Evolutionary conservation across 2,888 invertebrate species (phyloP), one percentile per base, ranked within the genome.

Genomic region (Bembecia ichneumoniformis): DNA sequence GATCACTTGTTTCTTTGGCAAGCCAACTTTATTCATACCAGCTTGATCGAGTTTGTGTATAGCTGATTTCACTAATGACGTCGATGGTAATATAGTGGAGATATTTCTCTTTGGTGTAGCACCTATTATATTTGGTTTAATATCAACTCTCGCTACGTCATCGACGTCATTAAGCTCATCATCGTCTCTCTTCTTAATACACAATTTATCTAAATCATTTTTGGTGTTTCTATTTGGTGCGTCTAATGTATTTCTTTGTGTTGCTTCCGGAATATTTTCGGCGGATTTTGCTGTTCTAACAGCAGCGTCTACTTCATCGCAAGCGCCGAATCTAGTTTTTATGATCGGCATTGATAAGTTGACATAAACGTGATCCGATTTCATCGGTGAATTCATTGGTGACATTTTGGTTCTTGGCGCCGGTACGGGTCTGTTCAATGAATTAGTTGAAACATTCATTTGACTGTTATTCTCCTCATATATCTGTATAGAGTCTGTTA

Each of bases 401-500:
- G 81, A 77, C 51, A 82, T 56, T 59, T 84, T 87, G 2, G 77
- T 87, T 60, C 91, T 78, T 0, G 91, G 91, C 1, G 91, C 90
- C 16, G 91, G 91, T 47, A 90, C 72, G 11, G 89, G 89, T 55
- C 84, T 84, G 54, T 90, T 89, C 47, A 89, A 71, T 20, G 89
- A 89, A 52, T 77, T 80, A 13, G 81, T 88, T 1, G 83, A 82
- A 47, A 59, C 54, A 56, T 72, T 75, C 2, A 77, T 59, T 13
- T 62, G 56, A 49, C 77, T 67, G 17, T 70, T 63, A 47, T 71
- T 82, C 55, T 89, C 88, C 70, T 91, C 91, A 54, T 89, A 90
- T 28, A 91, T 88, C 76, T 91, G 91, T 55, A 91, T 91, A 13
- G 91, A 91, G 66, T 91, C 91, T 44, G 90, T 91, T 50, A 92